Evolutionary conservation across 2,113 vertebrate genomes (phyloP), one percentile per base, ranked within the genome.

Genomic region (Dipodomys ordii): DNA sequence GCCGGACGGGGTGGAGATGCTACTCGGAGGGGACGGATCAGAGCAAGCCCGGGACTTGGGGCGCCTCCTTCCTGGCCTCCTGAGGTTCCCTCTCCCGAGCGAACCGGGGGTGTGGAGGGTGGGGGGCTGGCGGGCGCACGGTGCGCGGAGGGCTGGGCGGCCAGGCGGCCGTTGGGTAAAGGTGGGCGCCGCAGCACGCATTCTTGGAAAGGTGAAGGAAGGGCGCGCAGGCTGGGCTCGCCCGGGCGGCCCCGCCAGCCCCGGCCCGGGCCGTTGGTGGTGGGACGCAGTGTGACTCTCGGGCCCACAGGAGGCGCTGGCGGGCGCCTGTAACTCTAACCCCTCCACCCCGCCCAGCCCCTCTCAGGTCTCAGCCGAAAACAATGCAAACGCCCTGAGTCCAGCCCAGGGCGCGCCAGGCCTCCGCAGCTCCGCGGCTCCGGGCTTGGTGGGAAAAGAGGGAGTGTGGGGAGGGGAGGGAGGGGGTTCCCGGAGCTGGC

Each of bases 241-340:
- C 23, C 22, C 13, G 1, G 23, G 88, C 49, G 25, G 73, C 79
- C 57, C 65, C 22, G 53, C 7, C 0, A 39, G 62, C 62, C 19
- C 23, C 4, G 62, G 62, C 20, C 46, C 60, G 25, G 0, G 53
- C 10, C 1, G 39, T 53, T 44, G 2, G 60, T 67, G 12, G 84
- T 5, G 30, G 13, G 39, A 25, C 20, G 71, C 71, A 44, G 19
- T 57, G 83, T 12, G 28, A 16, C 88, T 35, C n/a, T 82, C 20
- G 9, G 64, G 64, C 91, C 97, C 53, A 23, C 74, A 97, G 97
- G 97, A 96, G 97, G 97, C 95, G 97, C 96, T 96, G 89, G 67
- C n/a, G 94, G 27, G 32, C 92, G 73, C 2, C 73, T 97, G 97
- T 95, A 97, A 97, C 74, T 87, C 96, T 97, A 97, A 96, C 57